These are phyloP conservation scores for Cancer borealis DNA, from an alignment of 2,888 invertebrate species.

Conservation along the genomic window DNA sequence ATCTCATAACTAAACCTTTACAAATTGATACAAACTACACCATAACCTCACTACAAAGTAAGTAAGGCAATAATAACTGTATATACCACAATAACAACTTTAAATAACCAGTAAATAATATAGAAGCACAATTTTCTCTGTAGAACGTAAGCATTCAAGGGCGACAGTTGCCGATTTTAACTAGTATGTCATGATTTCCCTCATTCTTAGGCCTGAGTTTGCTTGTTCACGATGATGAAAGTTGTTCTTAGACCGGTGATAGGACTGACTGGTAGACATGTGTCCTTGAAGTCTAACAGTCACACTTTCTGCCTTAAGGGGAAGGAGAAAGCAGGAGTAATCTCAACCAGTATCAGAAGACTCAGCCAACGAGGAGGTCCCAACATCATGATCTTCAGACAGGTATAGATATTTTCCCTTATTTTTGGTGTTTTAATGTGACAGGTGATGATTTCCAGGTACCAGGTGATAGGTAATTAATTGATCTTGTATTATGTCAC, in stretches of 20 bases:
- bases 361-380: background rate
- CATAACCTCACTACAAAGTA: background rate
- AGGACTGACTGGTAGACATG: background rate
- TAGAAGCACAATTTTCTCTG: background rate
- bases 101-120: background rate
- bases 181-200: background rate
- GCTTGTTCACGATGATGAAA: conserved; percentile 9
- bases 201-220: background rate
- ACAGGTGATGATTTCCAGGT: background rate
- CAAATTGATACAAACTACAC: background rate
- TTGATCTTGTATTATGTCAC: background rate
- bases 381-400: conserved; percentile 45
- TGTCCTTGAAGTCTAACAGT: background rate
- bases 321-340: background rate
- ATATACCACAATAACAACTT: background rate
- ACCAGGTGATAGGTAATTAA: background rate
- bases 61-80: background rate
- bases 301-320: background rate
- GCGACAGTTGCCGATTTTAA: background rate
- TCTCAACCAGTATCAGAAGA: background rate
- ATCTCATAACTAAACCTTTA: background rate
- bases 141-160: background rate
- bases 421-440: background rate
- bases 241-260: background rate
- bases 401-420: background rate